A percentile compares a stretch with the other conserved stretches of the same genome.
These are phyloP conservation scores for Gavialis gangeticus DNA, from an alignment of 2,113 vertebrate genomes.

Conservation along the genomic window DNA sequence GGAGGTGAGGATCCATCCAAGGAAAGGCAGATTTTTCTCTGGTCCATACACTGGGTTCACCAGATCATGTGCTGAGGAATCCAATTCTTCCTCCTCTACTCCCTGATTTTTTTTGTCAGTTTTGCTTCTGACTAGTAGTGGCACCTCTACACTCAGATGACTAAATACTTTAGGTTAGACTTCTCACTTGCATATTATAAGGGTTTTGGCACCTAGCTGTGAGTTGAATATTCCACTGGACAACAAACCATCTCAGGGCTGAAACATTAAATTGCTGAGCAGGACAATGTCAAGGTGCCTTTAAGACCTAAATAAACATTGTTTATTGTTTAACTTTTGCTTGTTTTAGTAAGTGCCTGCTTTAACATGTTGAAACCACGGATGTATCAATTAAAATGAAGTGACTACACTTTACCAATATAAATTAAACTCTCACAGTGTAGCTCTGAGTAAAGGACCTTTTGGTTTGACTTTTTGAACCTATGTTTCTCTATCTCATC, in stretches of 20 bases:
- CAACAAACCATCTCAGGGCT: background rate
- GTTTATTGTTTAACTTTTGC: background rate
- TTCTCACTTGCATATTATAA: background rate
- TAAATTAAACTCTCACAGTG: background rate
- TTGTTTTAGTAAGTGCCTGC: background rate
- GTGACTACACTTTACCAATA: background rate
- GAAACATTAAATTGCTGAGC: no score
- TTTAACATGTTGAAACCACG: background rate
- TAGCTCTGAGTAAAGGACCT: background rate
- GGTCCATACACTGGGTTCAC: background rate
- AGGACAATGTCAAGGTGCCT: no score
- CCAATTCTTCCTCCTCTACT: background rate
- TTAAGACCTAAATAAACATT: background rate
- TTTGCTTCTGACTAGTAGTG: background rate
- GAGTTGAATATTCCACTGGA: background rate
- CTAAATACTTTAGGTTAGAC: background rate
- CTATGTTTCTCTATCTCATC: background rate
- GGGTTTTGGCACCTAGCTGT: background rate
- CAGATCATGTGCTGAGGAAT: background rate
- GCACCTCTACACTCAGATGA: background rate
- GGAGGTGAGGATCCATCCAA: background rate
- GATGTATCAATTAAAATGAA: background rate
- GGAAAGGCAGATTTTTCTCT: background rate
- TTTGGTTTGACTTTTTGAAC: background rate
- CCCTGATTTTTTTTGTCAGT: background rate